phyloP scores from a whole-genome alignment of 2,113 vertebrate genomes.

The Indicator indicator region DNA sequence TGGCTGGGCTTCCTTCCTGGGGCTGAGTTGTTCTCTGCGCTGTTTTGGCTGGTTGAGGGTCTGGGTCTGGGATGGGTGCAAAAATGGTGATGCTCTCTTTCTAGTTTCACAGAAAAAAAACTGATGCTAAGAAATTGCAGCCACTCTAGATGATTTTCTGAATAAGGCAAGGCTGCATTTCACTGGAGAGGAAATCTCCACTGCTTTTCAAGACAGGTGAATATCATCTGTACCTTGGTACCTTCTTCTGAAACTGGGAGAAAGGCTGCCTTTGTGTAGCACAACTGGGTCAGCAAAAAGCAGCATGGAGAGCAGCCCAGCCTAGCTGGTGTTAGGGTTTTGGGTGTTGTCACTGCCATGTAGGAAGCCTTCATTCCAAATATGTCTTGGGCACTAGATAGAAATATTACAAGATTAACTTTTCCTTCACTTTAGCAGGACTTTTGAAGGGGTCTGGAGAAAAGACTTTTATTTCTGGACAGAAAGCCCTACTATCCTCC shows the following conservation, averaged over 20 bases:
- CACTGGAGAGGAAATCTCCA: not conserved
- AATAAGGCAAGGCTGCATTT: not conserved
- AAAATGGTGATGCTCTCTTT: not conserved
- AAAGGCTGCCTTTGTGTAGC: constrained; percentile 47
- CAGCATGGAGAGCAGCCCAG: not conserved
- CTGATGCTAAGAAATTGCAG: not conserved
- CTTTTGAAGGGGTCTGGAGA: not conserved
- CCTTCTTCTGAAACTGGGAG: not conserved
- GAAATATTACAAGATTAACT: not conserved
- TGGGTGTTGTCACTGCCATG: fast-evolving
- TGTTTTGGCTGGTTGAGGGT: too few relatives aligned
- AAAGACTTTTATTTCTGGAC: not conserved
- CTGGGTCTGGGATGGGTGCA: too few relatives aligned
- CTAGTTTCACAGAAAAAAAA: not conserved
- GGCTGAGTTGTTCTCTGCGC: too few relatives aligned
- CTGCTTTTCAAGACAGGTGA: not conserved
- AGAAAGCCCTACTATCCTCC: too few relatives aligned
- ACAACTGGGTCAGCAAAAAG: not conserved
- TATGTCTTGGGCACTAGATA: not conserved
- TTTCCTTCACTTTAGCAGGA: not conserved
- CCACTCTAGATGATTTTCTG: not conserved
- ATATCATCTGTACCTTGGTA: not conserved
- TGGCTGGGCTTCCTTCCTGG: too few relatives aligned
- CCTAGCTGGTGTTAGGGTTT: not conserved
- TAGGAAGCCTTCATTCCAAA: not conserved